Evolutionary conservation across 2,113 vertebrate species (phyloP).

Genomic region (Tamias sibiricus): DNA sequence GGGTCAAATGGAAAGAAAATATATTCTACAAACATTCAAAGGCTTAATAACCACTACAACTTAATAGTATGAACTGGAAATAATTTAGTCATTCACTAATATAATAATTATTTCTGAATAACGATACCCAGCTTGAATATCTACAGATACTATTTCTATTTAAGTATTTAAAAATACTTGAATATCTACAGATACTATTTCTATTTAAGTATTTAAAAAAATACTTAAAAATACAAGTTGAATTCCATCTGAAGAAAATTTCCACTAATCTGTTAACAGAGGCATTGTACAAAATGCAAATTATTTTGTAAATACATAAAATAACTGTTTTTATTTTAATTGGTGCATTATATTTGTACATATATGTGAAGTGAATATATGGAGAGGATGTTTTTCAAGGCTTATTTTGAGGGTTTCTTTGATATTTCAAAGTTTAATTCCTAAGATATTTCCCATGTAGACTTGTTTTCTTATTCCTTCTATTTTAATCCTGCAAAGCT

Average conservation of each 20-base stretch:
- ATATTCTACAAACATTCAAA: background rate
- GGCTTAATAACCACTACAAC: background rate
- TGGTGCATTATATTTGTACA: no score
- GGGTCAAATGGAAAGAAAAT: background rate
- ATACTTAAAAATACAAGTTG: background rate
- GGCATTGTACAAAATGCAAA: background rate
- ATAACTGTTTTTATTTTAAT: background rate
- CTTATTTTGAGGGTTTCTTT: background rate
- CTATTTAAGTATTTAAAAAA: background rate
- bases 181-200: background rate
- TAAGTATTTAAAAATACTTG: no score
- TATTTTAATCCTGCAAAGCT: background rate
- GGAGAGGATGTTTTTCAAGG: background rate
- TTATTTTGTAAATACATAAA: background rate
- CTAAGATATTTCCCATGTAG: background rate
- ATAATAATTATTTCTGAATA: background rate
- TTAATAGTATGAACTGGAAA: background rate
- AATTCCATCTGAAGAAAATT: background rate
- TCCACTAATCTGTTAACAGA: background rate
- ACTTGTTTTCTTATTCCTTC: background rate
- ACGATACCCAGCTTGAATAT: background rate
- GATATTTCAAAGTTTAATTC: constrained; percentile 1
- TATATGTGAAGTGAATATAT: background rate
- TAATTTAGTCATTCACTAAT: background rate
- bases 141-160: background rate